phyloP scores from a whole-genome alignment of 1,140 invertebrate genomes.

The Teleopsis dalmanni region DNA sequence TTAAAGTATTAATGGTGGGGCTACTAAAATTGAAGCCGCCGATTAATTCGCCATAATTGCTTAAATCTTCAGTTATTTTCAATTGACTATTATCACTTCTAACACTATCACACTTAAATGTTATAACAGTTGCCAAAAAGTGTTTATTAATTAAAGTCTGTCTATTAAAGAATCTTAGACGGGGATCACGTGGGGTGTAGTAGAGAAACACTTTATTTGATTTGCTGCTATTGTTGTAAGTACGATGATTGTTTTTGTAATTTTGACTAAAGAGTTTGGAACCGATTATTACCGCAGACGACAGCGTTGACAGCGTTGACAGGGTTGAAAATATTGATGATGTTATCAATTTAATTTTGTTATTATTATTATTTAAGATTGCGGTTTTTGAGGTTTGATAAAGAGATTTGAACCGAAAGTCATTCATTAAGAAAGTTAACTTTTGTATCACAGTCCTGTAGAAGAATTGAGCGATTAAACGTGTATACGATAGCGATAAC shows the following conservation, averaged over 20 bases:
- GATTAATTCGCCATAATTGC: constrained; percentile 42
- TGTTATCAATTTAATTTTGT: constrained; percentile 6
- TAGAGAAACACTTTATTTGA: constrained; percentile 42
- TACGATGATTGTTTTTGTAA: constrained; percentile 41
- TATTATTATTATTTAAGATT: constrained; percentile 21
- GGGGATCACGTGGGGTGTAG: constrained; percentile 40
- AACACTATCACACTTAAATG: constrained; percentile 21
- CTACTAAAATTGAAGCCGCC: constrained; percentile 16
- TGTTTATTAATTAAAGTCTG: constrained; percentile 23
- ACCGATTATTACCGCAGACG: background rate
- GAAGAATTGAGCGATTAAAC: background rate
- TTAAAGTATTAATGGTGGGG: background rate
- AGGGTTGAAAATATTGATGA: constrained; percentile 7
- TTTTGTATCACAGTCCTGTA: background rate
- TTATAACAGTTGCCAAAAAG: background rate
- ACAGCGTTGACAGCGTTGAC: background rate
- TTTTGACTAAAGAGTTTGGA: no score
- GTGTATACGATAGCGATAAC: background rate
- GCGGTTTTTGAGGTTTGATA: constrained; percentile 25
- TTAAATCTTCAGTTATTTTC: constrained; percentile 39
- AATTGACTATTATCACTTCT: constrained; percentile 25
- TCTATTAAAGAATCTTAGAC: constrained; percentile 31
- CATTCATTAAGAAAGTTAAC: constrained; percentile 40
- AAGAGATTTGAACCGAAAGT: constrained; percentile 31
- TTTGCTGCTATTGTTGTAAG: constrained; percentile 41